Evolutionary conservation across 2,113 vertebrate species (phyloP).

Genomic region (Azemiops feae): DNA sequence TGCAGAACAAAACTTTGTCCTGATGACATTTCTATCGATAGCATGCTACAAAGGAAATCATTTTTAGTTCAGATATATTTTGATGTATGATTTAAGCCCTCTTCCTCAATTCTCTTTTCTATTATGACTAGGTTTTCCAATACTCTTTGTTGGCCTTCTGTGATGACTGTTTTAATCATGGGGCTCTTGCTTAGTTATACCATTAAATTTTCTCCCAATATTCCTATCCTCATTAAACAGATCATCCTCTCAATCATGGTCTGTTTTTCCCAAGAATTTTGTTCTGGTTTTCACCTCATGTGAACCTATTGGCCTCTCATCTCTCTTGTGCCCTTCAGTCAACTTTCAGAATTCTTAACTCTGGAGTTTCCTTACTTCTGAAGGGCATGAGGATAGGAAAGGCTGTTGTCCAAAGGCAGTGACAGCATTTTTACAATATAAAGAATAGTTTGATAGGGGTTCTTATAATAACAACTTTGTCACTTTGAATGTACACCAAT

Average conservation of each 20-base stretch:
- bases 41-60: neutral
- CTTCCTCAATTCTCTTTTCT: neutral
- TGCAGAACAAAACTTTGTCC: neutral
- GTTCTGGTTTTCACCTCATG: neutral
- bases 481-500: no score
- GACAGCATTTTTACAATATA: neutral
- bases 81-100: neutral
- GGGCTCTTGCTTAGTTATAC: neutral
- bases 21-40: neutral
- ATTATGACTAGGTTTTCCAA: neutral
- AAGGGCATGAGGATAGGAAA: neutral
- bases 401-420: neutral
- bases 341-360: neutral
- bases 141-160: neutral
- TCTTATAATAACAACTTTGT: neutral
- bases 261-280: neutral
- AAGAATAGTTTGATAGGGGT: neutral
- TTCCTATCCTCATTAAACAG: neutral
- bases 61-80: neutral
- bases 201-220: neutral
- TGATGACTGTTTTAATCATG: neutral
- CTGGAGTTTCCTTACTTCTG: neutral
- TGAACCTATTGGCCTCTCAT: neutral
- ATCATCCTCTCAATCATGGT: no score
- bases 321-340: neutral